phyloP scores from a whole-genome alignment of 1,140 invertebrate species.

The Lerema accius region DNA sequence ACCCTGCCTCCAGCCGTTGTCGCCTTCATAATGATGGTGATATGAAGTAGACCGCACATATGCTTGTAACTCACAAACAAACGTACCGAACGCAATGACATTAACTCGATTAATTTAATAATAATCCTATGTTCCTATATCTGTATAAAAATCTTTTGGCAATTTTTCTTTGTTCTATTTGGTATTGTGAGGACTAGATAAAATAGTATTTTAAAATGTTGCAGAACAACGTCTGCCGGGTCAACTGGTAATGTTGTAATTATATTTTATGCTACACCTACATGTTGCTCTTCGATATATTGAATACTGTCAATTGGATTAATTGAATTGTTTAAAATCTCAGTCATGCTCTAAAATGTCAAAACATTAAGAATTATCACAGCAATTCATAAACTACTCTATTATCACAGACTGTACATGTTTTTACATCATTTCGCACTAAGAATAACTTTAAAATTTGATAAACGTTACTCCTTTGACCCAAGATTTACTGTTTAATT shows the following conservation, averaged over 20 bases:
- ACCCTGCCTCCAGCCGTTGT: conserved; percentile 9
- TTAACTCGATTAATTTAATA: background rate
- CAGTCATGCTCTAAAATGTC: too few species aligned
- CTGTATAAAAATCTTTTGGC: too few species aligned
- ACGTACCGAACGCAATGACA: background rate
- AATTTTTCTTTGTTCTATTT: too few species aligned
- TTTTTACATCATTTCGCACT: background rate
- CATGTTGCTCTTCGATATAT: background rate
- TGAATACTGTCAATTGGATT: too few species aligned
- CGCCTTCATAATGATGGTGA: conserved; percentile 19
- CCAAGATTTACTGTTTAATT: background rate
- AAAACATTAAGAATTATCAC: background rate
- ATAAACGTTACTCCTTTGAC: background rate
- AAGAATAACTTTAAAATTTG: too few species aligned
- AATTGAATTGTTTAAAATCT: too few species aligned
- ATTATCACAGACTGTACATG: background rate
- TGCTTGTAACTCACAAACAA: conserved; percentile 16
- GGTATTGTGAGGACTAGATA: too few species aligned
- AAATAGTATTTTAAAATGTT: too few species aligned
- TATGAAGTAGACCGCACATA: conserved; percentile 18
- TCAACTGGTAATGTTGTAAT: too few species aligned
- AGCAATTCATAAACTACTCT: background rate
- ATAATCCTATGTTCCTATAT: too few species aligned
- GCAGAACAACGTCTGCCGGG: too few species aligned
- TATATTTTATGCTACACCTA: too few species aligned